Evolutionary conservation across 2,797 vertebrate genomes (phyloP).

Genomic region (Sciurus vulgaris): DNA sequence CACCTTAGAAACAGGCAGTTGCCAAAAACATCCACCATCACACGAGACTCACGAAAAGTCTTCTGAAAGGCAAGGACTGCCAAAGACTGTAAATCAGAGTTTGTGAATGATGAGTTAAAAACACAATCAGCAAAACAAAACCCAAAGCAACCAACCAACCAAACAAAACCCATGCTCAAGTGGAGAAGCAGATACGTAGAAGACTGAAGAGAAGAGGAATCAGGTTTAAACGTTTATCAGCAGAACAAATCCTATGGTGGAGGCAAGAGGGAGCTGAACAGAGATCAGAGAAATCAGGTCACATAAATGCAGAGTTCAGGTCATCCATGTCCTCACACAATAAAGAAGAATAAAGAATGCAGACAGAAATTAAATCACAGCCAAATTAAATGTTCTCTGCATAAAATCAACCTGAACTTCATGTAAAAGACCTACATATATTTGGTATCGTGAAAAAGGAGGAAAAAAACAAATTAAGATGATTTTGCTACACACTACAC

Average conservation of each 20-base stretch:
- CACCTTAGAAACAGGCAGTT: neutral
- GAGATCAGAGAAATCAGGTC: neutral
- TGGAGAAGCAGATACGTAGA: neutral
- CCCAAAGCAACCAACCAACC: too few relatives aligned
- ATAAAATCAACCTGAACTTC: neutral
- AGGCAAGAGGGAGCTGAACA: too few relatives aligned
- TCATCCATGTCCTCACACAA: neutral
- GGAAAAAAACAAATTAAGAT: neutral
- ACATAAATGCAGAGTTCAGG: neutral
- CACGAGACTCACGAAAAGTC: fast-evolving
- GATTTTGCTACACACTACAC: neutral
- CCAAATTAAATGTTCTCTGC: neutral
- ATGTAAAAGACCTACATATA: neutral
- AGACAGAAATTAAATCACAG: neutral
- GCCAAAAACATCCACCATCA: neutral
- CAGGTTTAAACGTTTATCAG: fast-evolving
- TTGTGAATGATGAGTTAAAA: neutral
- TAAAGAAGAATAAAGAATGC: neutral
- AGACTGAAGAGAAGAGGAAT: neutral
- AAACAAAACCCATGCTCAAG: too few relatives aligned
- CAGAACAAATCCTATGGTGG: neutral
- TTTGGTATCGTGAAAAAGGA: neutral
- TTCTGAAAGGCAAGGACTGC: neutral
- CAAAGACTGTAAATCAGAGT: neutral
- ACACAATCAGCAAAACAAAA: too few relatives aligned